These are phyloP conservation scores for Amblyraja radiata DNA, from an alignment of 2,797 vertebrate species.

Conservation along the genomic window DNA sequence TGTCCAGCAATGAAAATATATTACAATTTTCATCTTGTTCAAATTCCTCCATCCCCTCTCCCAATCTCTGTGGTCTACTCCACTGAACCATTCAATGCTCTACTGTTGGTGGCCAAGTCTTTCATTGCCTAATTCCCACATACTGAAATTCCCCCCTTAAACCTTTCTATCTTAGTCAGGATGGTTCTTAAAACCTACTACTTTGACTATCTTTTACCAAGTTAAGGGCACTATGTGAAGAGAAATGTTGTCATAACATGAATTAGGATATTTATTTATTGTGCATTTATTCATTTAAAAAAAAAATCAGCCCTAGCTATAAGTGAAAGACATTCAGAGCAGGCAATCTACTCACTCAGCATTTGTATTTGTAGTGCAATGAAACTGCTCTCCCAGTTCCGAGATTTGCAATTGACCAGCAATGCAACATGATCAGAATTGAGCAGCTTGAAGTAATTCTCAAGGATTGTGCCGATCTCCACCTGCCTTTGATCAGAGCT, in stretches of 20 bases:
- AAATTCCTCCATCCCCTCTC: neutral
- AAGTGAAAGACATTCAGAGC: neutral
- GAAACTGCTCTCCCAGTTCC: conserved; percentile 83
- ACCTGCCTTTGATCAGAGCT: conserved; percentile 95
- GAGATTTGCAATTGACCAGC: conserved; percentile 59
- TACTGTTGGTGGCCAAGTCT: neutral
- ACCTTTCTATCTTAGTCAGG: neutral
- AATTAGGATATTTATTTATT: neutral
- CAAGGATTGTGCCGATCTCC: conserved; percentile 82
- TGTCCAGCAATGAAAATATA: neutral
- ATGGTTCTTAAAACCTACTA: neutral
- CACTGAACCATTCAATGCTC: neutral
- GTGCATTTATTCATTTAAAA: neutral
- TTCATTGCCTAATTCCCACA: neutral
- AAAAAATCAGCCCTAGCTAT: too few relatives aligned
- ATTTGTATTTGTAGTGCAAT: conserved; percentile 88
- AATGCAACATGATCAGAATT: conserved; percentile 85
- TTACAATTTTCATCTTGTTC: neutral
- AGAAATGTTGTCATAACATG: too few relatives aligned
- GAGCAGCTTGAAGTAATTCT: conserved; percentile 94
- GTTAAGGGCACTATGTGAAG: neutral
- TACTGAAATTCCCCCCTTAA: neutral
- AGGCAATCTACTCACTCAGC: conserved; percentile 70
- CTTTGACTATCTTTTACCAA: neutral
- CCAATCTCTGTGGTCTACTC: neutral